Conservation (phyloP, 2,888 invertebrate species). For the Lithophane socia region DNA sequence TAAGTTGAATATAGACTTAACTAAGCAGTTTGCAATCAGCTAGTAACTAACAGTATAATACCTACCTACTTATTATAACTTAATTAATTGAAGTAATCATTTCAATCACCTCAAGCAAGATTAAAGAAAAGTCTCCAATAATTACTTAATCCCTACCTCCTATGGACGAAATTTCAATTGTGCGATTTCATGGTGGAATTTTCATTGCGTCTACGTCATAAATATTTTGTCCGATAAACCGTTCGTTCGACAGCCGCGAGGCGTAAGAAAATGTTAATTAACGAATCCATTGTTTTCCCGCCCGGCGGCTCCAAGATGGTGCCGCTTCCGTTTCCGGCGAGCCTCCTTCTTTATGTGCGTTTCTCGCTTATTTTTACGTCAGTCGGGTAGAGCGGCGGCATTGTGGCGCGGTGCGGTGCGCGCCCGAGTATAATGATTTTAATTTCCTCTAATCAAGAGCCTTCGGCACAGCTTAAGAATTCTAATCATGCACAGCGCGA, state of each 20-base stretch:
- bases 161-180: slow-evolving; percentile 80
- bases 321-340: slow-evolving; percentile 90
- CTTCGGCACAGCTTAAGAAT: slow-evolving; percentile 90
- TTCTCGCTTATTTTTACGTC: slow-evolving; percentile 89
- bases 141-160: slow-evolving; percentile 70
- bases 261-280: slow-evolving; percentile 95
- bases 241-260: slow-evolving; percentile 91
- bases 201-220: slow-evolving; percentile 87
- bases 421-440: slow-evolving; percentile 89
- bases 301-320: slow-evolving; percentile 91
- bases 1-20: too few relatives aligned
- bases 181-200: slow-evolving; percentile 86
- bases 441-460: slow-evolving; percentile 91
- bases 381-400: slow-evolving; percentile 82
- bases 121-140: slow-evolving; percentile 37
- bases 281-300: slow-evolving; percentile 94
- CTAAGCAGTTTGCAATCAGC: background rate
- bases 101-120: slow-evolving; percentile 29
- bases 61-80: background rate
- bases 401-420: slow-evolving; percentile 84
- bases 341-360: slow-evolving; percentile 89
- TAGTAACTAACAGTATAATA: background rate
- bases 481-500: slow-evolving; percentile 88
- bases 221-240: slow-evolving; percentile 91
- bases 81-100: background rate